Evolutionary conservation across 1,140 invertebrate genomes (phyloP), one percentile per base, ranked within the genome.

Genomic region (Drosophila suzukii): DNA sequence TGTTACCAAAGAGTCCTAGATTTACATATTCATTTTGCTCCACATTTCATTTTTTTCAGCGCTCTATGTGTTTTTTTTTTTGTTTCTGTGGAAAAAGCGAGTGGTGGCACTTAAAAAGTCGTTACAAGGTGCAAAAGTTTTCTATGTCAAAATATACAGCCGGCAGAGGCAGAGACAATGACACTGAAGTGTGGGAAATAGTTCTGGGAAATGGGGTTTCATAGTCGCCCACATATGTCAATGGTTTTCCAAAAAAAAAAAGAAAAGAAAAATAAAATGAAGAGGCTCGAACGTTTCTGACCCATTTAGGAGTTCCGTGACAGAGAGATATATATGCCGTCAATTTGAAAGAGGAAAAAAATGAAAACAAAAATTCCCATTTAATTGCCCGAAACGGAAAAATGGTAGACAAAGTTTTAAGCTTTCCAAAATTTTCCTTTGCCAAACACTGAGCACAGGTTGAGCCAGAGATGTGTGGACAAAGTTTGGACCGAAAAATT

Each of bases 61-160:
- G n/a, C 3, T 15, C 24, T 66, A 1, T 27, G 6, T 11, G 0
- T 12, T 47, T 38, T 46, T 53, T 53, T 44, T 70, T 53, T 38
- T 34, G 32, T 27, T 38, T 27, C 32, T 27, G 17, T 27, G 36
- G 6, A 43, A 36, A 34, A 49, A 41, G 27, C 27, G 51, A 70
- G 63, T 32, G 67, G 65, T 73, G 78, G 51, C 78, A 81, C 78
- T 81, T 81, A 81, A 81, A 81, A 81, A 81, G 78, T 81, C 78
- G 78, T 81, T 80, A 80, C 78, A 81, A 81, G 78, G 78, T 81
- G 78, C 78, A 72, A 81, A 81, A 81, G 60, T 77, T 81, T 81
- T 75, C 55, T 81, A 54, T 65, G 78, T 72, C 68, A 71, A 72
- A 72, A 72, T 71, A 71, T 39, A 41, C 36, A 39, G 50, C 27